Evolutionary conservation across 2,888 invertebrate genomes (phyloP).

Genomic region (Pherbina coryleti): DNA sequence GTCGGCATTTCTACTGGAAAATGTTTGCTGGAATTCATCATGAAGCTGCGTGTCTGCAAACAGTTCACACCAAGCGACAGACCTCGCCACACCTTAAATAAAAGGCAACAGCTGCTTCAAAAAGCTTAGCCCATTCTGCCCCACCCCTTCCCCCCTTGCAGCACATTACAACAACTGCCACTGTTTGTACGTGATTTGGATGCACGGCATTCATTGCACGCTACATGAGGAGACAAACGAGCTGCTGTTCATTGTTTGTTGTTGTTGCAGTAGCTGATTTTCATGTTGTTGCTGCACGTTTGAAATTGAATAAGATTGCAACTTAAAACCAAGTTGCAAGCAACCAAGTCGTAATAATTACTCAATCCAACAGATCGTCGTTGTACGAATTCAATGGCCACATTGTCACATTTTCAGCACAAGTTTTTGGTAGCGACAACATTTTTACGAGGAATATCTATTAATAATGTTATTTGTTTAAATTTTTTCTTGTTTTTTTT

Average conservation of each 20-base stretch:
- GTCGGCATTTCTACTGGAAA: not conserved
- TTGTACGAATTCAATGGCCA: not conserved
- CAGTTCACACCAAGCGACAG: not conserved
- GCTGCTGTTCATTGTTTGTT: not conserved
- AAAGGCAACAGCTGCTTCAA: no score
- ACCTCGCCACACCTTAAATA: not conserved
- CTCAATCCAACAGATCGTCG: not conserved
- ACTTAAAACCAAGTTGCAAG: not conserved
- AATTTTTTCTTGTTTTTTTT: no score
- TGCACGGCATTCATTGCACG: slow-evolving; percentile 11
- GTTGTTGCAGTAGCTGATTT: not conserved
- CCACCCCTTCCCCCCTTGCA: not conserved
- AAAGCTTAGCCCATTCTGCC: not conserved
- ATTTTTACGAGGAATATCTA: no score
- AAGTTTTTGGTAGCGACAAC: not conserved
- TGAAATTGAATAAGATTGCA: slow-evolving; percentile 12
- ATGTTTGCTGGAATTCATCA: not conserved
- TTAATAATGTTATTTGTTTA: no score
- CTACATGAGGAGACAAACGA: not conserved
- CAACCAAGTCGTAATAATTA: slow-evolving; percentile 12
- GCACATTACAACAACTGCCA: not conserved
- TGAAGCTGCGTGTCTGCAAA: not conserved
- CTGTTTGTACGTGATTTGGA: not conserved
- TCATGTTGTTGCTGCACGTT: not conserved
- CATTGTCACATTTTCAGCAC: not conserved